phyloP scores from a whole-genome alignment of 2,888 invertebrate genomes.

The Ommatoiulus sabulosus region DNA sequence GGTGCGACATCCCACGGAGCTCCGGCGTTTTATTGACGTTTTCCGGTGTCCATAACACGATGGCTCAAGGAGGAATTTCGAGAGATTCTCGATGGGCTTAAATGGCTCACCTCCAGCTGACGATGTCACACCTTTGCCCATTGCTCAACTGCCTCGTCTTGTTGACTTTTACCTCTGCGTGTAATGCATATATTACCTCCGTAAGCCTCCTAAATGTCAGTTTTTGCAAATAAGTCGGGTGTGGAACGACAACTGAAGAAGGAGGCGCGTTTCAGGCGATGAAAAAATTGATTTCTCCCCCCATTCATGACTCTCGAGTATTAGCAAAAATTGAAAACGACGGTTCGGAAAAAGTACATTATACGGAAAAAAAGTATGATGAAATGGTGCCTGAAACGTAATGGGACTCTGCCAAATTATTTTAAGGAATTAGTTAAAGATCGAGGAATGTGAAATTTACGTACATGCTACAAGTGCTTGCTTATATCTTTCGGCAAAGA shows the following conservation, averaged over 20 bases:
- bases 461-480: too few relatives aligned
- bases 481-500: too few relatives aligned
- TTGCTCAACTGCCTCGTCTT: neutral
- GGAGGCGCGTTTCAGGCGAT: neutral
- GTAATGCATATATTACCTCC: neutral
- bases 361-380: too few relatives aligned
- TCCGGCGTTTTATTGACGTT: constrained; percentile 51
- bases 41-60: constrained; percentile 20
- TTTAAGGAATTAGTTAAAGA: too few relatives aligned
- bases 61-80: constrained; percentile 35
- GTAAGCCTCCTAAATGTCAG: constrained; percentile 1
- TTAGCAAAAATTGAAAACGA: constrained; percentile 6
- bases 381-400: too few relatives aligned
- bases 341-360: neutral
- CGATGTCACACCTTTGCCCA: constrained; percentile 16
- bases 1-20: constrained; percentile 56
- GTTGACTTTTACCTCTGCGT: constrained; percentile 25
- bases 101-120: neutral
- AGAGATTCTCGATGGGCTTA: constrained; percentile 29
- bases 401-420: too few relatives aligned
- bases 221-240: neutral
- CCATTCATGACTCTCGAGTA: neutral
- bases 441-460: too few relatives aligned
- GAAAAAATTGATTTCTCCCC: neutral
- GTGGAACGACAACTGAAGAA: neutral